These are phyloP conservation scores for Onchidella celtica DNA, from an alignment of 2,888 invertebrate species.

Conservation along the genomic window DNA sequence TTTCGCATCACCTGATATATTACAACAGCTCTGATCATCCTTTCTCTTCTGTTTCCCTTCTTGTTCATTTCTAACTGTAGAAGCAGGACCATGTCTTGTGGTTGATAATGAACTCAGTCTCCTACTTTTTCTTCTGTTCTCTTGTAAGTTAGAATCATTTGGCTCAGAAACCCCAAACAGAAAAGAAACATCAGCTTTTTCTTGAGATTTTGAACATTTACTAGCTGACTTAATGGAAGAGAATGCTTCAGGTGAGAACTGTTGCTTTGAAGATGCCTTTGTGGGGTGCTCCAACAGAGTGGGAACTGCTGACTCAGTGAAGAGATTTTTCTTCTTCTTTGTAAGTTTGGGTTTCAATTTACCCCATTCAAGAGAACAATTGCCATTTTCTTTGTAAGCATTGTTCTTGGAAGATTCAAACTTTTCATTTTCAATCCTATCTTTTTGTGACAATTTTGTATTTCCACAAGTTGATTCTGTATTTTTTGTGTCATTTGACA, in stretches of 20 bases:
- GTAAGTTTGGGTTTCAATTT: conserved; percentile 2
- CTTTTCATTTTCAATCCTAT: too few species aligned
- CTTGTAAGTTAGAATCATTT: neutral
- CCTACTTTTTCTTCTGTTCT: conserved; percentile 4
- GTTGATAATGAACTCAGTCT: neutral
- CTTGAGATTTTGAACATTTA: neutral
- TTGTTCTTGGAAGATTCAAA: too few species aligned
- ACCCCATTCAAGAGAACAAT: too few species aligned
- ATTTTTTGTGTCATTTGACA: too few species aligned
- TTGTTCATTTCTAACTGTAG: neutral
- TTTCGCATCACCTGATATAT: neutral
- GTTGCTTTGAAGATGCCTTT: neutral
- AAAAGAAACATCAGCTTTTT: conserved; percentile 31
- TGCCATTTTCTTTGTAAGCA: too few species aligned
- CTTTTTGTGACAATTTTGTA: too few species aligned
- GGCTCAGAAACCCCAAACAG: conserved; percentile 7
- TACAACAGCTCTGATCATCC: neutral
- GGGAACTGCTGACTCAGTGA: neutral
- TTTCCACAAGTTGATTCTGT: too few species aligned
- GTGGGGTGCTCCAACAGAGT: neutral
- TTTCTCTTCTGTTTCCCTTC: neutral
- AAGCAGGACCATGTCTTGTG: neutral
- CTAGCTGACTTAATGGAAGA: neutral
- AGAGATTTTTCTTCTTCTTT: conserved; percentile 37
- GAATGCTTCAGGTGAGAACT: neutral